A percentile compares a stretch with the other conserved stretches of the same genome.
These are phyloP conservation scores for Lycaena phlaeas DNA, from an alignment of 2,888 invertebrate species.

Conservation along the genomic window DNA sequence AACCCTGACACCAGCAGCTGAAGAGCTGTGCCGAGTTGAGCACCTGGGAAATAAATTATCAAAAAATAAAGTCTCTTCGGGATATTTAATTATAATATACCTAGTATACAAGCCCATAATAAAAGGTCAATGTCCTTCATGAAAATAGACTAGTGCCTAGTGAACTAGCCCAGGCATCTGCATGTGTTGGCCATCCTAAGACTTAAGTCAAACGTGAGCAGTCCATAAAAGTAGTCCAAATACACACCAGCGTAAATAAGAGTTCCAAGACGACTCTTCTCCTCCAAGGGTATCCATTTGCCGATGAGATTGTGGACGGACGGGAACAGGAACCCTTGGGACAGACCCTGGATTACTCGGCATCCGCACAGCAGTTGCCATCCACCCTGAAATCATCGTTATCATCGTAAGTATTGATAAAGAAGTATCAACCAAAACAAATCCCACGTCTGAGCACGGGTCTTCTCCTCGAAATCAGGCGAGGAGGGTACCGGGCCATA, in stretches of 20 bases:
- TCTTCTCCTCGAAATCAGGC: no score
- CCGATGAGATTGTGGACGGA: conserved; percentile 78
- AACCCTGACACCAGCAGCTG: conserved; percentile 66
- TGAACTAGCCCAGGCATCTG: no score
- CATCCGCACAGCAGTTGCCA: conserved; percentile 77
- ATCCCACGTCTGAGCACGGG: no score
- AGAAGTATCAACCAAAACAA: neutral
- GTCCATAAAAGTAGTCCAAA: neutral
- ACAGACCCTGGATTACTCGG: conserved; percentile 81
- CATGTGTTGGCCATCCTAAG: no score
- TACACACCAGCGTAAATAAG: conserved; percentile 40
- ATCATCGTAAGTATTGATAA: neutral
- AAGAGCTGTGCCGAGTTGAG: conserved; percentile 72
- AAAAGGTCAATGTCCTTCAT: no score
- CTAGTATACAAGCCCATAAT: no score
- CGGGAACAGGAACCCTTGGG: conserved; percentile 80
- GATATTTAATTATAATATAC: no score
- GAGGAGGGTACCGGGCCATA: no score
- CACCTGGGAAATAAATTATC: conserved; percentile 40
- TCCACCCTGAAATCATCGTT: conserved; percentile 50
- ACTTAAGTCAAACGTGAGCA: no score
- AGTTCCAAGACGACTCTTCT: conserved; percentile 64
- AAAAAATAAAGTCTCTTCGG: no score
- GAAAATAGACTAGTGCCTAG: no score
- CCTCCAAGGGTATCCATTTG: conserved; percentile 78